These are phyloP conservation scores for Boloria selene DNA, from an alignment of 2,888 invertebrate species.

Conservation along the genomic window DNA sequence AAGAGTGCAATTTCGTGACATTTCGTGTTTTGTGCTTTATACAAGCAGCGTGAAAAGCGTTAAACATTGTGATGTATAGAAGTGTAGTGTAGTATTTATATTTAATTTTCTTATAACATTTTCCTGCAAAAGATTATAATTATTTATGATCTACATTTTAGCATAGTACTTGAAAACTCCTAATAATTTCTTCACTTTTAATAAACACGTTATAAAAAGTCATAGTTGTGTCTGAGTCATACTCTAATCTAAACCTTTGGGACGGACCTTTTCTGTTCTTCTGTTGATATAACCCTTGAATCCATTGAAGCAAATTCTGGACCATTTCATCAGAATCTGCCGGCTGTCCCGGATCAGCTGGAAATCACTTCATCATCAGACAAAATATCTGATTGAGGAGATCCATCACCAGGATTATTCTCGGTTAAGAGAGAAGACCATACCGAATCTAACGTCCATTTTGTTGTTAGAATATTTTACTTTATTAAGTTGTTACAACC, in stretches of 20 bases:
- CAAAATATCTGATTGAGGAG: slow-evolving; percentile 49
- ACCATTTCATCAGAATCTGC: slow-evolving; percentile 87
- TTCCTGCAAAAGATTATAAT: neutral
- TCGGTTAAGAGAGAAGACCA: slow-evolving; percentile 28
- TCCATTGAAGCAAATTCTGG: slow-evolving; percentile 88
- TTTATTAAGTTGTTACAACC: neutral
- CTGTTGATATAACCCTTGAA: slow-evolving; percentile 87
- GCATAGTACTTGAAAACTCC: neutral
- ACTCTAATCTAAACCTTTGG: slow-evolving; percentile 10
- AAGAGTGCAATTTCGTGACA: slow-evolving; percentile 4
- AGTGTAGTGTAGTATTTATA: neutral
- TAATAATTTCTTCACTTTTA: neutral
- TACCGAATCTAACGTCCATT: slow-evolving; percentile 5
- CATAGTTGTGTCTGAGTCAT: slow-evolving; percentile 10
- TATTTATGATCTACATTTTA: neutral
- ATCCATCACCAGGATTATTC: slow-evolving; percentile 39
- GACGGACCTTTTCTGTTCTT: slow-evolving; percentile 78
- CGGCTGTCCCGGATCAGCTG: slow-evolving; percentile 76
- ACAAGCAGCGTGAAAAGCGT: slow-evolving; percentile 34
- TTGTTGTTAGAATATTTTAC: neutral
- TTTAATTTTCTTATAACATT: neutral
- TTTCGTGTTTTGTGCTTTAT: slow-evolving; percentile 12
- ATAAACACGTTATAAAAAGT: neutral
- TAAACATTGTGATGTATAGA: slow-evolving; percentile 11
- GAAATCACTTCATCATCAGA: slow-evolving; percentile 64